Percentiles rank a stretch among this genome's conserved stretches.
Evolutionary conservation across 1,140 invertebrate genomes (phyloP).

Genomic region (Episyrphus balteatus): DNA sequence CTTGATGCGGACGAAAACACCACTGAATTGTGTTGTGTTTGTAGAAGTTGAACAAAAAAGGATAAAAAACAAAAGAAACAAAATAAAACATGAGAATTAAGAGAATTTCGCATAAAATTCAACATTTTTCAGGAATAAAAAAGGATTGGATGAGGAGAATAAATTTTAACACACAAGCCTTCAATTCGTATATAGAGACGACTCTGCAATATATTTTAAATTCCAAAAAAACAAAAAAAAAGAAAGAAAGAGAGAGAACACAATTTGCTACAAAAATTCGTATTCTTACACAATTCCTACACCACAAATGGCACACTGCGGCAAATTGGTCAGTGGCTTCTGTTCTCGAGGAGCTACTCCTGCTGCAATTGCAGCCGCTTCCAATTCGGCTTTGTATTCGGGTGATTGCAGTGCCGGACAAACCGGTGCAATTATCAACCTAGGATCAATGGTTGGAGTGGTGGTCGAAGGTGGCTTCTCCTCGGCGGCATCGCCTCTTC

Average conservation of each 20-base stretch:
- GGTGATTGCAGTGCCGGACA: constrained; percentile 27
- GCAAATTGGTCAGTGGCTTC: constrained; percentile 28
- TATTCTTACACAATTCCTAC: constrained; percentile 36
- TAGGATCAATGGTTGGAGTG: constrained; percentile 19
- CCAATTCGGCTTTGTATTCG: constrained; percentile 30
- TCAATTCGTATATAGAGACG: not conserved
- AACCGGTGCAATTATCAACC: constrained; percentile 29
- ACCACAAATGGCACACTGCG: constrained; percentile 32
- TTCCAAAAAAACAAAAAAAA: too few species aligned
- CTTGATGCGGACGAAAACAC: constrained; percentile 92
- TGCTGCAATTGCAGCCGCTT: constrained; percentile 16
- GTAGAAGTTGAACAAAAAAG: not conserved
- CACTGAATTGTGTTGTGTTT: constrained; percentile 49
- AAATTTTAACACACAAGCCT: too few species aligned
- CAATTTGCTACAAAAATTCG: constrained; percentile 2
- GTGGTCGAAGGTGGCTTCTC: too few species aligned
- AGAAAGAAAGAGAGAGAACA: too few species aligned
- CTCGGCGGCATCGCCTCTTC: too few species aligned
- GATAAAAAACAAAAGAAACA: not conserved
- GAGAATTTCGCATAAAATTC: too few species aligned
- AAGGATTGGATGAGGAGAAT: too few species aligned
- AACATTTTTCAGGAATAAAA: too few species aligned
- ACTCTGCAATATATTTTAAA: constrained; percentile 1
- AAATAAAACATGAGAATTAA: too few species aligned
- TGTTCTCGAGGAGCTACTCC: constrained; percentile 12